Percentiles rank a stretch among this genome's conserved stretches.
These are phyloP conservation scores for Eutolmus rufibarbis DNA, from an alignment of 2,888 invertebrate species.

Conservation along the genomic window DNA sequence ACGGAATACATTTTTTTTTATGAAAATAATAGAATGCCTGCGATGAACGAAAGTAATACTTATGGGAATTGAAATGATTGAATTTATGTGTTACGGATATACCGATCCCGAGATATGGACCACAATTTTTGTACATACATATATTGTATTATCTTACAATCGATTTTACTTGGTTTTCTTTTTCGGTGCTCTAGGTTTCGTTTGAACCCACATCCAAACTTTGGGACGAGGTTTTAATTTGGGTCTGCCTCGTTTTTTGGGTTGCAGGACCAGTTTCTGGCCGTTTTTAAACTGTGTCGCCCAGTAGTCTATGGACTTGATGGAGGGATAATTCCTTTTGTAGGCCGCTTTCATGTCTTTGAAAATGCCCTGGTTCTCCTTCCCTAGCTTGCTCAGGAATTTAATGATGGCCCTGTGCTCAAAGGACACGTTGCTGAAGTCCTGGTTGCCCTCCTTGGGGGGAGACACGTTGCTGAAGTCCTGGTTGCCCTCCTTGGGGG, in stretches of 20 bases:
- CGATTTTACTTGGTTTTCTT: too few relatives aligned
- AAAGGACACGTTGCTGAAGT: neutral
- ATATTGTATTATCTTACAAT: too few relatives aligned
- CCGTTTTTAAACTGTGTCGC: neutral
- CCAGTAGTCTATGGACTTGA: neutral
- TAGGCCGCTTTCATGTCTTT: neutral
- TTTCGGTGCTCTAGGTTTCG: too few relatives aligned
- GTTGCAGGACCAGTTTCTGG: neutral
- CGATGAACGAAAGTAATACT: too few relatives aligned
- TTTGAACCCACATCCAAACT: too few relatives aligned
- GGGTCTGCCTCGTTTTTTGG: neutral
- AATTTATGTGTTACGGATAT: too few relatives aligned
- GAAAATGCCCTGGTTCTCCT: neutral
- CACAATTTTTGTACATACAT: too few relatives aligned
- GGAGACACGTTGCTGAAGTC: neutral
- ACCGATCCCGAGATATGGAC: too few relatives aligned
- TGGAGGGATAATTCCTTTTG: neutral
- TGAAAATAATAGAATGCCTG: too few relatives aligned
- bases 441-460: neutral
- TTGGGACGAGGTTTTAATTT: too few relatives aligned
- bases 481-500: neutral
- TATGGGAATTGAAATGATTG: too few relatives aligned
- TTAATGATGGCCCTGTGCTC: neutral
- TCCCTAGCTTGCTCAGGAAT: neutral
- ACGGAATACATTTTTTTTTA: too few relatives aligned